A percentile compares a stretch with the other conserved stretches of the same genome.
phyloP scores from a whole-genome alignment of 2,113 vertebrate genomes.

The Erinaceus europaeus region DNA sequence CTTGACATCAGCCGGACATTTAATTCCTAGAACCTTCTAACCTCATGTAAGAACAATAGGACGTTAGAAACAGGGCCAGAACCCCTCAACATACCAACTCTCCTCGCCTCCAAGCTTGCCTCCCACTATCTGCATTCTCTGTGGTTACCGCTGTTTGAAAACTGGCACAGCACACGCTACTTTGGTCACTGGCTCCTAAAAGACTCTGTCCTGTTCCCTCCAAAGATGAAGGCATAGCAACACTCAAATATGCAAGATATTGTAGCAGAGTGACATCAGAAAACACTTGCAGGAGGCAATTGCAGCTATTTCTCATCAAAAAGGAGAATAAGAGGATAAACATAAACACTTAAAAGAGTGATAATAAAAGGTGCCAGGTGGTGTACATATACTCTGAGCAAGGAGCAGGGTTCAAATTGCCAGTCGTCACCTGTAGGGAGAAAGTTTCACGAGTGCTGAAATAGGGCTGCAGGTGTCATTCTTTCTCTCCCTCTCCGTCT shows the following conservation, averaged over 20 bases:
- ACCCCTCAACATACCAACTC: background rate
- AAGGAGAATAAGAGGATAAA: too few species aligned
- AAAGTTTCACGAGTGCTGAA: too few species aligned
- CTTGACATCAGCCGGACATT: background rate
- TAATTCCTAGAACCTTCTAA: background rate
- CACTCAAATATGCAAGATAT: background rate
- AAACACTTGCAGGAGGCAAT: background rate
- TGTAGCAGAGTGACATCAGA: background rate
- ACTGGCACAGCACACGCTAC: background rate
- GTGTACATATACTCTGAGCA: too few species aligned
- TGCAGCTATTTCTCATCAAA: background rate
- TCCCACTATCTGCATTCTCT: background rate
- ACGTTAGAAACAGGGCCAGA: background rate
- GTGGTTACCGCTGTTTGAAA: background rate
- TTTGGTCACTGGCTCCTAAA: constrained; percentile 37
- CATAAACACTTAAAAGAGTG: too few species aligned
- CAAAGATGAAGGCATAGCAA: background rate
- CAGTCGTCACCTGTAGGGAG: too few species aligned
- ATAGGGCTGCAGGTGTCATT: too few species aligned
- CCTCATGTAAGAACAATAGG: background rate
- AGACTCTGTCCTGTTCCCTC: constrained; percentile 20
- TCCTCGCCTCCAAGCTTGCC: background rate
- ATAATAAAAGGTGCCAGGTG: too few species aligned
- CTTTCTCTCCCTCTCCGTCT: too few species aligned
- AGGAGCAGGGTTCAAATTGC: too few species aligned